phyloP scores from a whole-genome alignment of 2,797 vertebrate genomes.

The Enteromius fasciolatus region DNA sequence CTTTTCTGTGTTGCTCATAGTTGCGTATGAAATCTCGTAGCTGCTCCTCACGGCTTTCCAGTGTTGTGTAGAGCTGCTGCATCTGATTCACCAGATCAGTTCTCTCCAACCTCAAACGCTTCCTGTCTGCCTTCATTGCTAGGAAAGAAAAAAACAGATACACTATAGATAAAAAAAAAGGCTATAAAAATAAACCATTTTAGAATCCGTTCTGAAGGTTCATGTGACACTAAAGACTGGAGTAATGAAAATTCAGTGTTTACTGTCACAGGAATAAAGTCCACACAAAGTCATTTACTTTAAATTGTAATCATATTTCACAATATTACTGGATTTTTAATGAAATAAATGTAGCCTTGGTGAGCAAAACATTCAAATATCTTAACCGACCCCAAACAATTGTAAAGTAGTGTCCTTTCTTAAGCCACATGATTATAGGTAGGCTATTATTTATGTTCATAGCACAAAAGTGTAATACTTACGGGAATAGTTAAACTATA shows the following conservation, averaged over 20 bases:
- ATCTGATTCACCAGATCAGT: constrained; percentile 97
- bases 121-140: constrained; percentile 98
- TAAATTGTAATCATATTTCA: background rate
- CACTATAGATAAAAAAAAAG: background rate
- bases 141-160: background rate
- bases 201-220: background rate
- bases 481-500: background rate
- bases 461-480: constrained; percentile 12
- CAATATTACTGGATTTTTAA: background rate
- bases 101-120: constrained; percentile 93
- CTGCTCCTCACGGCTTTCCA: constrained; percentile 97
- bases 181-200: background rate
- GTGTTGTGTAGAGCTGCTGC: constrained; percentile 96
- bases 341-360: background rate
- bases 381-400: background rate
- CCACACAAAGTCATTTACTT: background rate
- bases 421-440: background rate
- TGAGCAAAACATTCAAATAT: background rate
- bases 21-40: constrained; percentile 96
- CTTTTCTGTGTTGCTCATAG: constrained; percentile 97
- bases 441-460: background rate
- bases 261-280: background rate
- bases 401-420: background rate
- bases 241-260: background rate
- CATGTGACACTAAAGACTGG: background rate